These are phyloP conservation scores for Patiria miniata DNA, from an alignment of 35 echinoderm and acorn worm species.

Conservation along the genomic window DNA sequence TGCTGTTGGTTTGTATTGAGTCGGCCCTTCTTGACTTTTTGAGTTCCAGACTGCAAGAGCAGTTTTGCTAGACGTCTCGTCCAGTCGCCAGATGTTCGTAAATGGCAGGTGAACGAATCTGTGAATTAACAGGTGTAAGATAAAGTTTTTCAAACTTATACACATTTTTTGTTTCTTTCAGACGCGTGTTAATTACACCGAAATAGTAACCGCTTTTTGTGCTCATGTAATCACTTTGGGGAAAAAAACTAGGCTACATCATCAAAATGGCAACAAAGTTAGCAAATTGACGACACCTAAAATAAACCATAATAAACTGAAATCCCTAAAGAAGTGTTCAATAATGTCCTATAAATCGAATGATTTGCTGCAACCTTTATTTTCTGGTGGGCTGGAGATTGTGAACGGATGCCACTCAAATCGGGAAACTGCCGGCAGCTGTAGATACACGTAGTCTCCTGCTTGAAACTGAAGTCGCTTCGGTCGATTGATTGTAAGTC, in stretches of 20 bases:
- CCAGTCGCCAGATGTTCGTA: constrained; percentile 68
- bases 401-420: constrained; percentile 84
- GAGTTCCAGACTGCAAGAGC: neutral
- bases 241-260: no score
- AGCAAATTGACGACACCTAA: no score
- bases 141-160: neutral
- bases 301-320: neutral
- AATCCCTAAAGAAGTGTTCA: neutral
- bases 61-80: constrained; percentile 50
- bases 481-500: constrained; percentile 57
- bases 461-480: constrained; percentile 53
- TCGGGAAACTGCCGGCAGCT: constrained; percentile 55
- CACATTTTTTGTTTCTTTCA: no score
- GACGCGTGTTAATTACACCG: no score
- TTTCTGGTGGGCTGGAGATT: constrained; percentile 72
- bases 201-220: no score
- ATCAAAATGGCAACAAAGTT: no score
- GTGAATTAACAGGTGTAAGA: neutral
- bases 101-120: constrained; percentile 48
- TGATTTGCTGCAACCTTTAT: constrained; percentile 40
- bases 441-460: constrained; percentile 74
- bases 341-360: neutral
- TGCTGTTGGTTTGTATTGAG: neutral
- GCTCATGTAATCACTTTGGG: no score
- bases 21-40: neutral